phyloP scores from a whole-genome alignment of 2,888 invertebrate species.

The Liposcelis brunnea region DNA sequence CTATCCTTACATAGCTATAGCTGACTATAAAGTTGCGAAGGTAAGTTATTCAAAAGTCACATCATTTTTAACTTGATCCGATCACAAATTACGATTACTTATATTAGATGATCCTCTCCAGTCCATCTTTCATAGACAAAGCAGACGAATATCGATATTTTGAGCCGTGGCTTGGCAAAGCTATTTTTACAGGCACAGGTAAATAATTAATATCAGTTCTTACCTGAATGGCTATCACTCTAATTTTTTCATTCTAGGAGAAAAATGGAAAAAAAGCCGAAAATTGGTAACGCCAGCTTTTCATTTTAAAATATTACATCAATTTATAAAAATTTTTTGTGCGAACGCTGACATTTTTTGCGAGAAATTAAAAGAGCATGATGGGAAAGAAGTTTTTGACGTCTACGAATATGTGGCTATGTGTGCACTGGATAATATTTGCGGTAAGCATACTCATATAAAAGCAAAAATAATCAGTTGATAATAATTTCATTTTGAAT shows the following conservation, averaged over 20 bases:
- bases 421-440: conserved; percentile 18
- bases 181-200: conserved; percentile 19
- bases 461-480: background rate
- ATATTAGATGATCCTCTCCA: conserved; percentile 19
- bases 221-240: background rate
- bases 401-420: conserved; percentile 16
- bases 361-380: conserved; percentile 20
- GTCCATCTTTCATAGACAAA: conserved; percentile 17
- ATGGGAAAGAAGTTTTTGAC: conserved; percentile 15
- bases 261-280: conserved; percentile 29
- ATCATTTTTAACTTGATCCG: too few relatives aligned
- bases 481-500: background rate
- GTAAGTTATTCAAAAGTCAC: conserved; percentile 9
- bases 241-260: conserved; percentile 20
- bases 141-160: conserved; percentile 17
- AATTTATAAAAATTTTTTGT: conserved; percentile 25
- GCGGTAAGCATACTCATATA: conserved; percentile 14
- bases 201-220: background rate
- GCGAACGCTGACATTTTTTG: conserved; percentile 25
- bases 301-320: conserved; percentile 29
- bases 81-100: too few relatives aligned
- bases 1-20: conserved; percentile 11
- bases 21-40: conserved; percentile 15
- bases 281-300: conserved; percentile 31
- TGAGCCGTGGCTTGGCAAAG: conserved; percentile 18